Conservation (phyloP, 1,140 invertebrate species). For the Vanessa tameamea region DNA sequence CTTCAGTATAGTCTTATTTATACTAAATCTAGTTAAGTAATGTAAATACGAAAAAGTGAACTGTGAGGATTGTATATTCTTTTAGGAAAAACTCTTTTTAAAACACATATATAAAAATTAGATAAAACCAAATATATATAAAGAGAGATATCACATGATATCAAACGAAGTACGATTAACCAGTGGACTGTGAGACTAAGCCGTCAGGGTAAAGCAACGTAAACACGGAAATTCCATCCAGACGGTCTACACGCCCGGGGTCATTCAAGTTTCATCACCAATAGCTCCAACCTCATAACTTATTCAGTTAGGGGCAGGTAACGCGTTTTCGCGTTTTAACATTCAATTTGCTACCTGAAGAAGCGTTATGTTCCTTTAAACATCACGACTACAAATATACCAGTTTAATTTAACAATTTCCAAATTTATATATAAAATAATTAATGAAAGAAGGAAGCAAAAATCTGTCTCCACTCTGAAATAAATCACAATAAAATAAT, state of each 20-base stretch:
- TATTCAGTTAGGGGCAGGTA: slow-evolving; percentile 76
- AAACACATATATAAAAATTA: no score
- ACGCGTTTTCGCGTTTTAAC: slow-evolving; percentile 74
- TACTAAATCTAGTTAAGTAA: no score
- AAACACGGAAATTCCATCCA: slow-evolving; percentile 72
- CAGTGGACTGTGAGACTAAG: slow-evolving; percentile 18
- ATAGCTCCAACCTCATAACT: slow-evolving; percentile 73
- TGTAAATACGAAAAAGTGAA: no score
- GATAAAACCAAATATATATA: no score
- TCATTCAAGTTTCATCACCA: slow-evolving; percentile 79
- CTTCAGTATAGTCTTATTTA: no score
- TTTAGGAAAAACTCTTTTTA: no score
- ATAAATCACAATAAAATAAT: not conserved
- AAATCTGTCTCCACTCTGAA: not conserved
- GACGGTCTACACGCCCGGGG: slow-evolving; percentile 59
- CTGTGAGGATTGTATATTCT: no score
- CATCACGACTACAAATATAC: slow-evolving; percentile 48
- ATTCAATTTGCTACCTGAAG: slow-evolving; percentile 74
- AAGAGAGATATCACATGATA: not conserved
- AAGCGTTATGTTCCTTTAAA: slow-evolving; percentile 63
- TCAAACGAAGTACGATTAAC: slow-evolving; percentile 1
- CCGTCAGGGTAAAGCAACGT: slow-evolving; percentile 48
- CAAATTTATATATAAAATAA: no score
- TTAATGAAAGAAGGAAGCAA: no score
- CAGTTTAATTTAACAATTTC: not conserved